These are phyloP conservation scores for Eubucco bourcierii DNA, from an alignment of 2,113 vertebrate genomes.

Conservation along the genomic window DNA sequence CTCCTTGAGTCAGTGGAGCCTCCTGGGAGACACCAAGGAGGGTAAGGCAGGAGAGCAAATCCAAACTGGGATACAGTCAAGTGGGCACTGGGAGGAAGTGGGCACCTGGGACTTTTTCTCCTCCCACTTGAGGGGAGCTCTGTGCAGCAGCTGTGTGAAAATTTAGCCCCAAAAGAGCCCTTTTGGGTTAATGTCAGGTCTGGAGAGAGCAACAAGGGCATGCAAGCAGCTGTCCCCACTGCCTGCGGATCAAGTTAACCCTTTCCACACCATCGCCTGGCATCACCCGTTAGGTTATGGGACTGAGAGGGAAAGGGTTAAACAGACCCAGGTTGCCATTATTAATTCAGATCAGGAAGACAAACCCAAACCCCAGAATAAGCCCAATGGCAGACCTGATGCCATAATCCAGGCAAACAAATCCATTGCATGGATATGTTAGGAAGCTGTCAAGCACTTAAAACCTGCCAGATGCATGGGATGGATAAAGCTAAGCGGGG, in stretches of 20 bases:
- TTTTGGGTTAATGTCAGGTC: background rate
- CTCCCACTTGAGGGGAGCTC: accelerated
- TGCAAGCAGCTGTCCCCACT: background rate
- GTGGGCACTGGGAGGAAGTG: background rate
- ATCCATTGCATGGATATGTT: background rate
- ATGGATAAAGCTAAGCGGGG: background rate
- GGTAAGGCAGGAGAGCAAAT: background rate
- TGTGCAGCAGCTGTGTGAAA: background rate
- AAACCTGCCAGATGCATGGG: conserved; percentile 18
- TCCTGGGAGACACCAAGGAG: accelerated
- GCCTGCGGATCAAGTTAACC: background rate
- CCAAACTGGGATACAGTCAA: background rate
- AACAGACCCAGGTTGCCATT: background rate
- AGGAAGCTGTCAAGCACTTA: background rate
- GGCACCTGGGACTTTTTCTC: background rate
- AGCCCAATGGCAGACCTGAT: background rate
- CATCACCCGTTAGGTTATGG: background rate
- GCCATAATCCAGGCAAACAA: background rate
- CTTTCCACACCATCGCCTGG: background rate
- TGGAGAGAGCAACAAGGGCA: background rate
- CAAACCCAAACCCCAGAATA: background rate
- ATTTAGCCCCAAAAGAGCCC: accelerated
- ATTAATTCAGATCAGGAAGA: background rate
- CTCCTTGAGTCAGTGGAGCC: too few species aligned
- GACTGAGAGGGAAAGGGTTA: background rate